Evolutionary conservation across 2,888 invertebrate species (phyloP), one percentile per base, ranked within the genome.

Genomic region (Bellardia pandia): DNA sequence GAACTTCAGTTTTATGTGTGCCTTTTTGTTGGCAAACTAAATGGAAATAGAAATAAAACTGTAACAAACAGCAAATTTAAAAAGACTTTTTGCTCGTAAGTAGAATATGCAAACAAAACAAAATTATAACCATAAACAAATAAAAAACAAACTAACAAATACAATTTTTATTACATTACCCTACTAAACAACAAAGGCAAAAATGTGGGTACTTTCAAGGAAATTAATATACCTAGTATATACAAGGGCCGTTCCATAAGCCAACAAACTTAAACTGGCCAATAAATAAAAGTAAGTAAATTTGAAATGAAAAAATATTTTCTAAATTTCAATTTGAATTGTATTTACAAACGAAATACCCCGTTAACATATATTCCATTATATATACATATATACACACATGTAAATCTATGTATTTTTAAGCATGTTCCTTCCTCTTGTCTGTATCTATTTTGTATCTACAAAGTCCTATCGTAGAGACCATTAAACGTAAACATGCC

Each of bases 401-500:
- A 48, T 62, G 16, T 33, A 60, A 33, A 23, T 51, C 11, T 9
- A 62, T 75, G 14, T 75, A 23, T 72, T 6, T 53, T 13, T 16
- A 3, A 68, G 11, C 16, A 58, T 72, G 71, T 37, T 51, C 51
- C 30, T 53, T 51, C 51, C 30, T 53, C 8, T 30, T 62, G 66
- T 45, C n/a, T 66, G 64, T 66, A 37, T 77, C 48, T 58, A 40
- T 75, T 53, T 77, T 68, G 9, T 72, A 11, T 45, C 45, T 62
- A 60, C 37, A 81, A 82, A 85, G 68, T 76, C 76, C 79, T 86
- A 86, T 86, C 88, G 66, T 68, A 79, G 66, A 86, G 71, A 72
- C 79, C 80, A 88, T 86, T 88, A 86, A 72, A 86, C 60, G 85
- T 86, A 86, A 77, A 86, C 72, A 85, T 86, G 84, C 85, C 86